Base-by-base conservation (phyloP, 2,888 invertebrate genomes). In the Willowsia nigromaculata region DNA sequence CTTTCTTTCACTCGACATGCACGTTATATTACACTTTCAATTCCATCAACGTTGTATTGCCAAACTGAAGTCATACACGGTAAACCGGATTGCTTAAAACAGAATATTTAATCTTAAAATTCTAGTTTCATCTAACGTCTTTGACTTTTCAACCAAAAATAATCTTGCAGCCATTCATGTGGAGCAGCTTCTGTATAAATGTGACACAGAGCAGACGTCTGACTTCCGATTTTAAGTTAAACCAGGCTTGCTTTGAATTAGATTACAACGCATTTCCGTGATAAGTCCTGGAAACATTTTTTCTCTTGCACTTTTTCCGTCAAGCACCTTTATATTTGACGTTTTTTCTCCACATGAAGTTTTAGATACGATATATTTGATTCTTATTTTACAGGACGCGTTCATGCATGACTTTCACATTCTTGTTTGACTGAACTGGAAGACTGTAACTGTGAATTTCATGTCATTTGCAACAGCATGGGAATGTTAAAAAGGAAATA, bases 351-450 rank as follows among this genome's bases (percentile, higher is more conserved):
- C n/a, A n/a, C n/a, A n/a, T n/a, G n/a, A n/a, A n/a, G 33, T n/a
- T 27, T 47, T 27, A 43, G 25, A 74, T 7, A 25, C 74, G n/a
- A 43, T 47, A 43, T 76, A 53, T 74, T 76, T 15, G 27, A 11
- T 47, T 76, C 47, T 47, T 53, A n/a, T n/a, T 53, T 76, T 27
- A 76, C 68, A 37, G 33, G 22, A 59, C 22, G 59, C 76, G 65
- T 4, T 78, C 76, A 78, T 85, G 85, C 85, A 78, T 62, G 65
- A 25, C 85, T 56, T 59, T 59, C n/a, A 53, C 56, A 84, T 80
- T 76, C 50, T 27, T 50, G 50, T 50, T 30, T 53, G 76, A 30
- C 76, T 71, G 25, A 53, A 30, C 76, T 71, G 25, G 9, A 15
- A 43, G 71, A 25, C 22, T 7, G n/a, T n/a, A n/a, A 40, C 59